Evolutionary conservation across 2,888 invertebrate genomes (phyloP), one percentile per base, ranked within the genome.

Genomic region (Choreutis nemorana): DNA sequence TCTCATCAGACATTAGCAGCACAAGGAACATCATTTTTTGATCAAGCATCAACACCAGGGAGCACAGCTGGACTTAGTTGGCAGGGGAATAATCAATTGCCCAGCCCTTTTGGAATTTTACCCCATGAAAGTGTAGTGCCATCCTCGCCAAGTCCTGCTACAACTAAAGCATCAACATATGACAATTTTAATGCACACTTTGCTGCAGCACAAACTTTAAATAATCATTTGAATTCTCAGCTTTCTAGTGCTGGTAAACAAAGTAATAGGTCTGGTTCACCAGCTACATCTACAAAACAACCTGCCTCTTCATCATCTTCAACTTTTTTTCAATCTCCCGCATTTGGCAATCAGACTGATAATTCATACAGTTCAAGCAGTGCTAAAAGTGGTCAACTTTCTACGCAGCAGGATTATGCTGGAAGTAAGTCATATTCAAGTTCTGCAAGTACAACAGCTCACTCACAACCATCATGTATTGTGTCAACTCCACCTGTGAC

Each of bases 91-190:
- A 84, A 77, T 46, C 84, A 85, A 54, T 65, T 85, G 16, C 84
- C 85, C 20, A 88, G 89, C 50, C 88, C 90, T 1, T 89, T 90
- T 61, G 89, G 89, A 35, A 87, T 90, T 46, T 64, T 90, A 50
- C 89, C 89, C 10, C 89, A 90, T 59, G 89, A 90, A 65, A 88
- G 86, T 73, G 86, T 88, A 41, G 87, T 87, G 40, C 81, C 86
- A 10, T 82, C 83, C 25, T 83, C 85, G 28, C 83, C 84, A 30
- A 83, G 83, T 44, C 79, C 81, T 36, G 79, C 83, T 22, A 79
- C 84, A 14, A 83, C 86, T 15, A 84, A 85, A 53, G 62, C 81
- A 38, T 75, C 78, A 26, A 65, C 81, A 26, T 87, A 87, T 58
- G 87, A 88, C 51, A 86, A 83, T 49, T 88, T 87, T 60, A 87